phyloP scores from a whole-genome alignment of 2,113 vertebrate genomes.

The Tachuris rubrigastra region DNA sequence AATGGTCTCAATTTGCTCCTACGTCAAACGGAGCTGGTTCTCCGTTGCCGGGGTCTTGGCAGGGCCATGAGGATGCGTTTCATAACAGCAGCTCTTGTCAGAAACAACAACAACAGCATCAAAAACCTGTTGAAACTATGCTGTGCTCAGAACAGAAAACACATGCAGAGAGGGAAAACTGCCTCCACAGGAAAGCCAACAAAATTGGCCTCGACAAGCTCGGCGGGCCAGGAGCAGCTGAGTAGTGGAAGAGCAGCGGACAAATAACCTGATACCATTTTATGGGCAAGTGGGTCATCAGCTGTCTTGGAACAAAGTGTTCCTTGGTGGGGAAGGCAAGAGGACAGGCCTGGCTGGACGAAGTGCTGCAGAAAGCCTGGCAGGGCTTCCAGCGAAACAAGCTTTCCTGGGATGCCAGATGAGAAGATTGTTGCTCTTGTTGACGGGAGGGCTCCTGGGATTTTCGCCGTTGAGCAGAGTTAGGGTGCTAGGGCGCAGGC shows the following conservation, averaged over 20 bases:
- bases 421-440: not conserved
- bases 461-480: not conserved
- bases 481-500: too few species aligned
- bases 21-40: constrained; percentile 4
- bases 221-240: not conserved
- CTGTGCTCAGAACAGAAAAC: constrained; percentile 38
- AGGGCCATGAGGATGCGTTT: not conserved
- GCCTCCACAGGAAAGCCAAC: not conserved
- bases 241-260: not conserved
- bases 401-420: not conserved
- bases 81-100: constrained; percentile 39
- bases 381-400: not conserved
- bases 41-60: not conserved
- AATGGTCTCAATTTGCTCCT: constrained; percentile 56
- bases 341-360: not conserved
- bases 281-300: constrained; percentile 7
- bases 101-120: constrained; percentile 1
- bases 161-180: constrained; percentile 11
- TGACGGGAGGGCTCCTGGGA: not conserved
- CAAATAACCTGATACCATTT: not conserved
- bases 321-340: not conserved
- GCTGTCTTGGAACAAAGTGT: constrained; percentile 16
- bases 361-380: not conserved
- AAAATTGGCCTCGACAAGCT: not conserved
- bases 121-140: constrained; percentile 35